Base-by-base conservation (phyloP, 2,113 vertebrate species). In the Plecotus auritus region DNA sequence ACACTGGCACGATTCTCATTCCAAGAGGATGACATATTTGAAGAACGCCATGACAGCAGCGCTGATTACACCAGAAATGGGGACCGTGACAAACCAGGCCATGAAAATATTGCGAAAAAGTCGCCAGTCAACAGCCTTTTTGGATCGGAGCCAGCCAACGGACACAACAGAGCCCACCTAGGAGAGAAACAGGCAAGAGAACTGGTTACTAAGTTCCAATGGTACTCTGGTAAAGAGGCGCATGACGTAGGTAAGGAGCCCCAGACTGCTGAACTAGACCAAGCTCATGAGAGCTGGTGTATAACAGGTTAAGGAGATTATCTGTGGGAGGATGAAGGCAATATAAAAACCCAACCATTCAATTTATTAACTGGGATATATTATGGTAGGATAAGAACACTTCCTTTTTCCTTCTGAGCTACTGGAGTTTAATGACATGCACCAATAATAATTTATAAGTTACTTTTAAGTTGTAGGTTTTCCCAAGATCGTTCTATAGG, bases 51-150 rank as follows among this genome's bases (percentile, higher is more conserved):
- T 99, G 82, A 99, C 99, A 88, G 98, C 99, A 3, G 99, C 99
- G 0, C 99, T 99, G 97, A 99, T 99, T 32, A 99, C 91, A 1
- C 99, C 99, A 0, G 99, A 99, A 91, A 99, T 99, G 4, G 99
- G 99, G 74, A 99, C 99, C 0, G 99, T 99, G 64, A 99, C 99
- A 1, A 99, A 99, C 99, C 99, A 99, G 59, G 99, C 99, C 98
- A 99, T 98, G 96, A 99, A 99, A 97, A 99, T 99, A 97, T 99
- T 99, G 67, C 99, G 99, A 97, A 99, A 99, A 69, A 99, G 98
- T 49, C 97, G 98, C 99, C 99, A 99, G 96, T 99, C 99, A 17
- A 99, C 99, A 0, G 99, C 99, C 94, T 99, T 99, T 97, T 98
- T 99, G 94, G 99, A 99, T 73, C 99, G 99, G 87, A 99, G 98